Percentiles rank a stretch among this genome's conserved stretches.
Conservation (phyloP, 1,140 invertebrate species). For the Neuroterus valhalla region DNA sequence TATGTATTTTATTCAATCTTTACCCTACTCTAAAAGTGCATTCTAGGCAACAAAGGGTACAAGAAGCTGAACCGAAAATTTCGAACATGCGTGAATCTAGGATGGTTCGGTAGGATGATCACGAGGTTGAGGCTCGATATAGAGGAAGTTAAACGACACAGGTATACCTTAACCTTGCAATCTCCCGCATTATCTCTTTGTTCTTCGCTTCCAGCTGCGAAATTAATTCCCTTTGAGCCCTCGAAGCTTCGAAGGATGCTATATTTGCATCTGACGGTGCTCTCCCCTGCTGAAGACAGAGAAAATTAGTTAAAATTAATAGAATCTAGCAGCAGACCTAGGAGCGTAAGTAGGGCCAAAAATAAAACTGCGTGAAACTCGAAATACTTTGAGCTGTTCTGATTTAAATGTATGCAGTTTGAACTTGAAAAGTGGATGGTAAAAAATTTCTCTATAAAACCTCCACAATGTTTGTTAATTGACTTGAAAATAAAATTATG, state of each 20-base stretch:
- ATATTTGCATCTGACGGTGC: conserved; percentile 86
- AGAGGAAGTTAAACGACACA: conserved; percentile 74
- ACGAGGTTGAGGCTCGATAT: conserved; percentile 70
- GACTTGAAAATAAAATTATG: too few species aligned
- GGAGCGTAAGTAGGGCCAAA: too few species aligned
- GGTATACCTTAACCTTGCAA: conserved; percentile 89
- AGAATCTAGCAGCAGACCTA: too few species aligned
- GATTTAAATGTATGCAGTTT: too few species aligned
- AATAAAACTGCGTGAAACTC: too few species aligned
- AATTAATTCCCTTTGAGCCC: conserved; percentile 94
- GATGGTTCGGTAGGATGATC: conserved; percentile 71
- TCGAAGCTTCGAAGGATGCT: conserved; percentile 84
- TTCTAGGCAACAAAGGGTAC: conserved; percentile 66
- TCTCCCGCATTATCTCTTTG: conserved; percentile 97
- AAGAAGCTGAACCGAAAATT: conserved; percentile 65
- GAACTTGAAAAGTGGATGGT: too few species aligned
- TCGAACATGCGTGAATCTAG: conserved; percentile 71
- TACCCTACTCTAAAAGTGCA: conserved; percentile 36
- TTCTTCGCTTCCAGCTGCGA: conserved; percentile 97
- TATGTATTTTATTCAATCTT: background rate
- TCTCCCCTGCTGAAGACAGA: conserved; percentile 76
- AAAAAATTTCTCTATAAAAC: too few species aligned
- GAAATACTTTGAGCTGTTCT: too few species aligned
- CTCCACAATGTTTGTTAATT: too few species aligned
- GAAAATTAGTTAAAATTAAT: conserved; percentile 19